phyloP scores from a whole-genome alignment of 2,888 invertebrate genomes.

The Kuschelorhynchus macadamiae region DNA sequence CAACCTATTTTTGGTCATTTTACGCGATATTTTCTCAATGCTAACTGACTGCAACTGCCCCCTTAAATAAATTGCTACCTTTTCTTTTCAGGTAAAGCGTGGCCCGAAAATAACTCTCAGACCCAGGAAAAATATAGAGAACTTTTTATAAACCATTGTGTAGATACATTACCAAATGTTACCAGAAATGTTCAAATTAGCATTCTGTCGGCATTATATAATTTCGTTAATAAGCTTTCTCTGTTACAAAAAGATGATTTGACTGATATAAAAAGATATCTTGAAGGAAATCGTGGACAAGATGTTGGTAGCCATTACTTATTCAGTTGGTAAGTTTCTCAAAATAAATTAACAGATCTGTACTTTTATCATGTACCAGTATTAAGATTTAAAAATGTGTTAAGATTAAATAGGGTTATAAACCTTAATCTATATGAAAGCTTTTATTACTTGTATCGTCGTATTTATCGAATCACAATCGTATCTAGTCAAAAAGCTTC shows the following conservation, averaged over 20 bases:
- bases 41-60: too few relatives aligned
- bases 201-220: conserved; percentile 78
- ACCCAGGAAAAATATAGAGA: conserved; percentile 80
- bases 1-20: too few relatives aligned
- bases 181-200: conserved; percentile 86
- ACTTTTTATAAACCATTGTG: conserved; percentile 81
- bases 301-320: conserved; percentile 70
- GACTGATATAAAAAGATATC: conserved; percentile 65
- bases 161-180: conserved; percentile 76
- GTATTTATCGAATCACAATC: too few relatives aligned
- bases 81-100: conserved; percentile 38
- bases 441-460: too few relatives aligned
- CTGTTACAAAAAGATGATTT: conserved; percentile 65
- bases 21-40: too few relatives aligned
- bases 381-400: too few relatives aligned
- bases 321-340: conserved; percentile 72
- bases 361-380: too few relatives aligned
- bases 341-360: too few relatives aligned
- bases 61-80: too few relatives aligned
- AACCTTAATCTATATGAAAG: too few relatives aligned
- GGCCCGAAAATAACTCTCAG: conserved; percentile 55
- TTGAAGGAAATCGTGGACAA: conserved; percentile 72
- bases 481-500: too few relatives aligned
- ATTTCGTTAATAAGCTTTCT: conserved; percentile 74
- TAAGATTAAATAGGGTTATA: too few relatives aligned